Base-by-base conservation (phyloP, 2,888 invertebrate species). In the Eupithecia exiguata region DNA sequence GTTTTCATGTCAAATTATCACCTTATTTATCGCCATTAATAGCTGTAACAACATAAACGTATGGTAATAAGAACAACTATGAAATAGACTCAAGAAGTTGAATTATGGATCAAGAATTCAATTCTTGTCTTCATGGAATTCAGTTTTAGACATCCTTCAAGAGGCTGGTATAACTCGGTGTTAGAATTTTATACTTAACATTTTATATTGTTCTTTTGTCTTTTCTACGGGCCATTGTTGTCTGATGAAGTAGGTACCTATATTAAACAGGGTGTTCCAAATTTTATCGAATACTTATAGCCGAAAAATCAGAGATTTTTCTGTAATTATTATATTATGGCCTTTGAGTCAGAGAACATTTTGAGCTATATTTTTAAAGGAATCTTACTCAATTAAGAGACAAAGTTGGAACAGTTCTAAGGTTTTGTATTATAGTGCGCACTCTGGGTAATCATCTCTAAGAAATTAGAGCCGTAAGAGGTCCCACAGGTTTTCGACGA, bases 11-110 rank as follows among this genome's bases (percentile, higher is more conserved):
- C 40, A 66, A 25, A 38, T 66, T 66, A 38, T 66, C 25, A 35
- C 63, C 25, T 43, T 40, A 66, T 66, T 66, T 66, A 66, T 66
- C 6, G 40, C 66, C 12, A 7, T 38, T n/a, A 38, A n/a, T 5
- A n/a, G 12, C 12, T 16, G 2, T 66, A 66, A 40, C n/a, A n/a
- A 66, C 66, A 40, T 66, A 66, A 66, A 66, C 40, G 40, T 66
- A 66, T 25, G 66, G 25, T 66, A 66, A 66, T 66, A 12, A 38
- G 12, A 38, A 40, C 25, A 40, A 40, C 43, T 43, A 40, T 43
- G 14, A 10, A 35, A 62, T 35, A 35, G 18, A 25, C 25, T 58
- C 5, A 0, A 25, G 58, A 58, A 5, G 12, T 53, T 53, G 58
- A 58, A 58, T 58, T 12, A 58, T 58, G 25, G 49, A 14, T 12